phyloP scores from a whole-genome alignment of 2,113 vertebrate genomes.

The Paratilapia polleni region DNA sequence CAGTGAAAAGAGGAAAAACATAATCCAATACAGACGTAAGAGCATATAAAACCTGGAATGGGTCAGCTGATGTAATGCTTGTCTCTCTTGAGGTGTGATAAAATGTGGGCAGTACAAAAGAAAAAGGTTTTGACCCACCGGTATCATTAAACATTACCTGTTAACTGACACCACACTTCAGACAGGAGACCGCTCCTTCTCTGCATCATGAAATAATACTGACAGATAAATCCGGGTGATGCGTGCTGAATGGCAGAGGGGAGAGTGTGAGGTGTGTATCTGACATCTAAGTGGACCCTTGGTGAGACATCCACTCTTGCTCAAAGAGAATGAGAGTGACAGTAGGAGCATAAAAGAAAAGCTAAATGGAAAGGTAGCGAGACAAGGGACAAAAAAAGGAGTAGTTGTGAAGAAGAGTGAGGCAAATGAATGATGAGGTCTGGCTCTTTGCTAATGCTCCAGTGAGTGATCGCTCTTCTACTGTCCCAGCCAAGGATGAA shows the following conservation, averaged over 20 bases:
- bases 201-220: constrained; percentile 2
- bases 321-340: background rate
- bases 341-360: background rate
- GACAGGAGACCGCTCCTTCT: background rate
- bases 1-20: background rate
- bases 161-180: constrained; percentile 13
- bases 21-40: background rate
- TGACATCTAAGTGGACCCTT: constrained; percentile 11
- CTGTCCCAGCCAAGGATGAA: constrained; percentile 54
- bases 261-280: background rate
- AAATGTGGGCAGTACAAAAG: background rate
- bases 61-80: constrained; percentile 11
- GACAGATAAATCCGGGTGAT: constrained; percentile 18
- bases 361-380: constrained; percentile 21
- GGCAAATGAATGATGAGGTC: constrained; percentile 48
- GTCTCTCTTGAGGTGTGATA: background rate
- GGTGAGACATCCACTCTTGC: constrained; percentile 1
- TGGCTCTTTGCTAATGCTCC: constrained; percentile 58
- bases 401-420: constrained; percentile 18
- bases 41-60: constrained; percentile 10
- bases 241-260: background rate
- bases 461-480: constrained; percentile 49
- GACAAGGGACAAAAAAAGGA: constrained; percentile 12
- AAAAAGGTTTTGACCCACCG: background rate
- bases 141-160: constrained; percentile 11